phyloP scores from a whole-genome alignment of 2,888 invertebrate species.

The Hybos culiciformis region DNA sequence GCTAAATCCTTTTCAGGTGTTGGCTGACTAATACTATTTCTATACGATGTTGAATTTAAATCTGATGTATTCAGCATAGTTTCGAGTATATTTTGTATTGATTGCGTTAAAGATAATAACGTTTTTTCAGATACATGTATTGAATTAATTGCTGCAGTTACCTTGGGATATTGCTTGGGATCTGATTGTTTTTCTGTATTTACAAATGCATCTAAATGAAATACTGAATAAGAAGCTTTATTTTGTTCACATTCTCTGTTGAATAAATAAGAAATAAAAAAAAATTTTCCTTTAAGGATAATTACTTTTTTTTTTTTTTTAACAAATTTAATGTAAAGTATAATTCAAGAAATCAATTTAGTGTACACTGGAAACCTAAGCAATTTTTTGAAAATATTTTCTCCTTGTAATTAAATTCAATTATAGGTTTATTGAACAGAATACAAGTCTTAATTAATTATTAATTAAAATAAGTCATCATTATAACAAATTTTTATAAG shows the following conservation, averaged over 20 bases:
- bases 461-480: no score
- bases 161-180: conserved; percentile 33
- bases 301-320: no score
- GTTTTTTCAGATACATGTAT: conserved; percentile 31
- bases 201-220: conserved; percentile 53
- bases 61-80: conserved; percentile 33
- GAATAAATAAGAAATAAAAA: conserved; percentile 3
- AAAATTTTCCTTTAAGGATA: neutral
- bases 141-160: conserved; percentile 30
- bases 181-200: conserved; percentile 46
- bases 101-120: conserved; percentile 30
- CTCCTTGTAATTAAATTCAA: no score
- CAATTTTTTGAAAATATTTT: no score
- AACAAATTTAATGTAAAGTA: no score
- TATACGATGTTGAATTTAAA: conserved; percentile 33
- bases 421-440: no score
- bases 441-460: no score
- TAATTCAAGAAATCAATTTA: no score
- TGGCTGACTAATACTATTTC: conserved; percentile 31
- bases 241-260: conserved; percentile 57
- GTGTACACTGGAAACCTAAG: no score
- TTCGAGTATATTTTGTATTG: conserved; percentile 32
- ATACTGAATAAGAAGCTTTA: conserved; percentile 57
- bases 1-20: conserved; percentile 36
- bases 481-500: no score